phyloP scores from a whole-genome alignment of 2,797 vertebrate species.

The Crax fasciolata region DNA sequence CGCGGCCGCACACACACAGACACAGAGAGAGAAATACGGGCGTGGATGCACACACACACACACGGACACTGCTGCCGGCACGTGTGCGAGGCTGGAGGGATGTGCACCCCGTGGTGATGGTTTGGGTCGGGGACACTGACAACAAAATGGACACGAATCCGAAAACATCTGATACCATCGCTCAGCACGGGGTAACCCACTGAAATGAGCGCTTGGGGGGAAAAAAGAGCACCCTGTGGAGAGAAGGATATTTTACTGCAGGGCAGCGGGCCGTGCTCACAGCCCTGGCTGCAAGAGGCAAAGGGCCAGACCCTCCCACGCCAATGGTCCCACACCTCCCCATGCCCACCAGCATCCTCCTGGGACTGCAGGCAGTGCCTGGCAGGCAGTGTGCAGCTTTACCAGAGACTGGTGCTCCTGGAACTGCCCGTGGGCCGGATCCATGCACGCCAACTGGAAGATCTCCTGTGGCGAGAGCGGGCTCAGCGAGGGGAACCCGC shows the following conservation, averaged over 20 bases:
- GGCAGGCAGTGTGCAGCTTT: constrained; percentile 68
- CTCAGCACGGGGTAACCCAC: constrained; percentile 58
- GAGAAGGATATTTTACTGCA: constrained; percentile 71
- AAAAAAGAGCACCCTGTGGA: constrained; percentile 65
- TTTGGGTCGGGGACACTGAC: constrained; percentile 74
- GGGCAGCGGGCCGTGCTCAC: background rate
- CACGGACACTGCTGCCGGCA: constrained; percentile 48
- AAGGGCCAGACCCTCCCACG: background rate
- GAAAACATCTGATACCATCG: constrained; percentile 65
- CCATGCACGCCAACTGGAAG: constrained; percentile 91
- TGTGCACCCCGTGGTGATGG: constrained; percentile 44
- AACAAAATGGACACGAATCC: constrained; percentile 79
- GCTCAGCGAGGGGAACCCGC: constrained; percentile 92
- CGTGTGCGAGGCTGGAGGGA: constrained; percentile 27
- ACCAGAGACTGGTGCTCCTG: constrained; percentile 91
- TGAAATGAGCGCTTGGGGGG: constrained; percentile 60
- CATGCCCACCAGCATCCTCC: background rate
- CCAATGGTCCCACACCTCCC: background rate
- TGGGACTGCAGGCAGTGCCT: background rate
- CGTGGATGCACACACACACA: constrained; percentile 47
- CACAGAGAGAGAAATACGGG: background rate
- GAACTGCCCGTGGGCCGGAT: constrained; percentile 84
- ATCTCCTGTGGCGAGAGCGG: constrained; percentile 95
- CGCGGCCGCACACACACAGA: constrained; percentile 57
- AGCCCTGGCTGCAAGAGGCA: background rate